Percentiles rank a stretch among this genome's conserved stretches.
Conservation (phyloP, 1,140 invertebrate species). For the Orchestia grillus region DNA sequence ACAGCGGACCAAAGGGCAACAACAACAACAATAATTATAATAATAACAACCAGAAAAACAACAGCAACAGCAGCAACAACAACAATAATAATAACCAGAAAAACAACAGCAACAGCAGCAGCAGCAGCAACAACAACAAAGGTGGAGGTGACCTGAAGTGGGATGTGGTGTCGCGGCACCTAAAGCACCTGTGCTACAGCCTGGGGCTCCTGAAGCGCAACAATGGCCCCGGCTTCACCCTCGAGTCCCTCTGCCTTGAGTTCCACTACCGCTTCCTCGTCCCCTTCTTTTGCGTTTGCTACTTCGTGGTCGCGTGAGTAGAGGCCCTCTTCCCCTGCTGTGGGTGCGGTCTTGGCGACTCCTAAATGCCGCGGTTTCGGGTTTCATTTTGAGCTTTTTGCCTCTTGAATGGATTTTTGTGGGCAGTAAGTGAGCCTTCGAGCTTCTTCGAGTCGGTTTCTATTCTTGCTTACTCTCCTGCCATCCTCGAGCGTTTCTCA, state of each 20-base stretch:
- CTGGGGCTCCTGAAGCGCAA: neutral
- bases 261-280: constrained; percentile 27
- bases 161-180: neutral
- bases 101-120: neutral
- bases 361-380: no score
- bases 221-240: constrained; percentile 18
- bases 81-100: neutral
- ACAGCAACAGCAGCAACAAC: constrained; percentile 2
- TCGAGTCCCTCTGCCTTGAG: constrained; percentile 24
- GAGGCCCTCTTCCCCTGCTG: no score
- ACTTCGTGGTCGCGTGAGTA: constrained; percentile 28
- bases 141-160: neutral
- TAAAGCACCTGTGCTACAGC: constrained; percentile 44
- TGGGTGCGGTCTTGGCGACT: no score
- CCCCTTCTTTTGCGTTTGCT: neutral
- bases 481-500: no score
- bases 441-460: no score
- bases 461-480: no score
- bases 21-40: neutral
- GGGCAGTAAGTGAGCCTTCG: no score
- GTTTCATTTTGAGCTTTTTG: no score
- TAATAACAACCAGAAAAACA: neutral
- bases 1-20: neutral
- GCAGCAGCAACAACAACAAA: neutral
- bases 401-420: no score